Conservation (phyloP, 2,113 vertebrate genomes). For the Archilochus colubris region DNA sequence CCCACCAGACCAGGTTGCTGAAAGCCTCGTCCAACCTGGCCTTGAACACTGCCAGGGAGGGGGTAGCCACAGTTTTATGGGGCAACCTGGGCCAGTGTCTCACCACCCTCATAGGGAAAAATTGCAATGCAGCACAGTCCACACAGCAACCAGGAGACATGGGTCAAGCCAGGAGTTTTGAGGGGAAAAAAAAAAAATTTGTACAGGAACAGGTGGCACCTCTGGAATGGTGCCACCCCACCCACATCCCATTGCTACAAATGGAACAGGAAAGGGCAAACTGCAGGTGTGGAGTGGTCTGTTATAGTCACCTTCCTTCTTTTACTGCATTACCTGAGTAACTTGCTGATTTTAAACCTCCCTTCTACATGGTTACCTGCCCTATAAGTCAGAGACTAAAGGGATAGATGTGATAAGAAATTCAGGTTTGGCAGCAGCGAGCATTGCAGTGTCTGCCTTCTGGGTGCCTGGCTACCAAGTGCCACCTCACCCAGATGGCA, state of each 20-base stretch:
- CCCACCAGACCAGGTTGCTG: too few relatives aligned
- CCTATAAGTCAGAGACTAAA: background rate
- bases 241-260: background rate
- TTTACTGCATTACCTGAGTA: background rate
- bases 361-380: background rate
- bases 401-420: background rate
- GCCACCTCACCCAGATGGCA: background rate
- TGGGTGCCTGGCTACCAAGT: background rate
- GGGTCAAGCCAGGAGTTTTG: background rate
- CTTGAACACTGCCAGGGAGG: too few relatives aligned
- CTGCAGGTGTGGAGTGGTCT: background rate
- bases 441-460: background rate
- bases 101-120: too few relatives aligned
- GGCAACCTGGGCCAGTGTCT: too few relatives aligned
- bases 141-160: background rate
- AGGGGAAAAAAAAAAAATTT: background rate
- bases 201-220: background rate
- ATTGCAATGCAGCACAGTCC: rapidly evolving
- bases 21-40: too few relatives aligned
- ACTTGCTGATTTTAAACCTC: background rate
- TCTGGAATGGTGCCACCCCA: background rate
- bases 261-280: background rate
- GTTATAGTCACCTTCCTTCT: background rate
- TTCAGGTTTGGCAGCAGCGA: background rate
- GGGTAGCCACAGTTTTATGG: too few relatives aligned